Evolutionary conservation across 2,797 vertebrate genomes (phyloP), one percentile per base, ranked within the genome.

Genomic region (Heliangelus exortis): DNA sequence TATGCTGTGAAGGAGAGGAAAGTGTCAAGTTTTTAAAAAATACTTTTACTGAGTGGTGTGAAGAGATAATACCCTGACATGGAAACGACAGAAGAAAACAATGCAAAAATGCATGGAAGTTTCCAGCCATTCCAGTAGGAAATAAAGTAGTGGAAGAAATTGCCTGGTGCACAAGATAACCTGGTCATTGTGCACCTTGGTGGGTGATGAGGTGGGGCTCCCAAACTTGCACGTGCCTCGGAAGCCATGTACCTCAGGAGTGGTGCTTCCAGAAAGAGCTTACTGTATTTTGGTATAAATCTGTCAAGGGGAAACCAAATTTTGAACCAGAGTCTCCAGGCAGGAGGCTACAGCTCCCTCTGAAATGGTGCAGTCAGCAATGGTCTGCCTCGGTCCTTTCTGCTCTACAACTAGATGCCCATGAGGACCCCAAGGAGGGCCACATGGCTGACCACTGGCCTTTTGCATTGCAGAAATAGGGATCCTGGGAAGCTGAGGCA

Each of bases 171-270:
- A 43, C 5, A 12, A 57, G 22, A 12, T 65, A 34, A 54, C 9
- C 5, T 25, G 20, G 11, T 84, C 39, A 29, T 28, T 59, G n/a
- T 0, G 0, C 11, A 5, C n/a, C 31, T 69, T 0, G 0, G 18
- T 72, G 8, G 9, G 17, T 61, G 12, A 34, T 45, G 25, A 58
- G 21, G 13, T 39, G 21, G 19, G 29, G 55, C 39, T 72, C 33
- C 75, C 36, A 50, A 68, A 36, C 6, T 39, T 28, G 1, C 23
- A 16, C 54, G 67, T 89, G 48, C 23, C n/a, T 78, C 22, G 39
- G 22, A 84, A 87, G 26, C 36, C 13, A 12, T 8, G 0, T 81
- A 65, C 43, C 15, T 59, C 10, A 68, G 23, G 20, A n/a, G 41
- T 75, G 21, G 6, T 75, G 45, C 43, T 75, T 93, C 28, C 69